Evolutionary conservation across 2,888 invertebrate genomes (phyloP).

Genomic region (Drosophila hawaiiensis): DNA sequence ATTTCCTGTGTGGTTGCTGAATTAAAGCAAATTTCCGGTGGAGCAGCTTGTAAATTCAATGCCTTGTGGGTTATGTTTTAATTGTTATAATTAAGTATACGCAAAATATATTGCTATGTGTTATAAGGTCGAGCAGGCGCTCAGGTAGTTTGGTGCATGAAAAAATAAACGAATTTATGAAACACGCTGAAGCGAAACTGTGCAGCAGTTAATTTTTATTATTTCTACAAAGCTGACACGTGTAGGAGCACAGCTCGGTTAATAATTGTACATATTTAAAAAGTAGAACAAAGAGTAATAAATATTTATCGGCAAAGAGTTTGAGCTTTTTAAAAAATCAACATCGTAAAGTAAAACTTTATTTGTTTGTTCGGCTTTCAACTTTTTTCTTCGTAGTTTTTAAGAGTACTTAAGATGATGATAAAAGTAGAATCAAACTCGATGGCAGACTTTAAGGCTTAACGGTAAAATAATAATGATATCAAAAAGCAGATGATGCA

Average conservation of each 20-base stretch:
- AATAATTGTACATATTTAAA: neutral
- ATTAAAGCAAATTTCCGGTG: constrained; percentile 34
- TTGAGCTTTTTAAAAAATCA: neutral
- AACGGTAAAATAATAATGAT: neutral
- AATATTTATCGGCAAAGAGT: neutral
- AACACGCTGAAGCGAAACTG: neutral
- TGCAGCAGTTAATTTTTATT: neutral
- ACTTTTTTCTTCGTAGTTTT: neutral
- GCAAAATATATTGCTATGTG: neutral
- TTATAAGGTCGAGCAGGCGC: neutral
- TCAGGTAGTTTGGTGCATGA: neutral
- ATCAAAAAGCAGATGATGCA: neutral
- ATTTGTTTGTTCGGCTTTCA: neutral
- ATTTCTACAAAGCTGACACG: neutral
- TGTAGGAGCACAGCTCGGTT: neutral
- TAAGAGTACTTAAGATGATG: neutral
- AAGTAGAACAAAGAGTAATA: neutral
- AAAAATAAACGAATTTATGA: neutral
- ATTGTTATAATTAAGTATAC: constrained; percentile 8
- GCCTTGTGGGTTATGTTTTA: neutral
- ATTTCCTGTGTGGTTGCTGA: constrained; percentile 52
- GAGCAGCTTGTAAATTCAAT: neutral
- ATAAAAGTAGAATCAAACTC: neutral
- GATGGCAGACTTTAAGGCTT: neutral
- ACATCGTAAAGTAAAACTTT: neutral